Evolutionary conservation across 2,113 vertebrate species (phyloP).

Genomic region (Esox niger): DNA sequence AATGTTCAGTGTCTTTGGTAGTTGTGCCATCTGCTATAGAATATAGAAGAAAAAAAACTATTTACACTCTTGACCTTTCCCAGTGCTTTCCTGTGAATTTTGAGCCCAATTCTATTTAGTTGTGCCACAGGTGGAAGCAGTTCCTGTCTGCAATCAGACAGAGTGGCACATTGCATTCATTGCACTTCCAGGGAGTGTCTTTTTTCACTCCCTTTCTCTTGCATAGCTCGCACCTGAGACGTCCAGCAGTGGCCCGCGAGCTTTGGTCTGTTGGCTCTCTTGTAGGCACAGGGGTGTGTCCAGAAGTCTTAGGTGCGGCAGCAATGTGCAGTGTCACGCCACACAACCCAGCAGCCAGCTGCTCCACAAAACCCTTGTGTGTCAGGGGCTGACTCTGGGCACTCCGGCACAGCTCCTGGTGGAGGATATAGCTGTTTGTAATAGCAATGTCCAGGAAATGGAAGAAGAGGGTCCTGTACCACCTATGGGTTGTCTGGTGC

Average conservation of each 20-base stretch:
- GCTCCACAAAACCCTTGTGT: not conserved
- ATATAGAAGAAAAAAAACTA: no score
- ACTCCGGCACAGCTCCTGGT: not conserved
- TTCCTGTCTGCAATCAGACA: slow-evolving; percentile 1
- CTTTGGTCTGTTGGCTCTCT: no score
- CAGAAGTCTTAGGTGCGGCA: no score
- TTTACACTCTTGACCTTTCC: no score
- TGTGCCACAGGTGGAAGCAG: no score
- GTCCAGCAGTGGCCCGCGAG: not conserved
- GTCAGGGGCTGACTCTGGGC: not conserved
- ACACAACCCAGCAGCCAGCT: no score
- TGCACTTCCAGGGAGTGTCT: not conserved
- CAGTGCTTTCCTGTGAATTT: no score
- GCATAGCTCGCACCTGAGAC: not conserved
- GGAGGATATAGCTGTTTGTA: not conserved
- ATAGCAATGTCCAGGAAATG: slow-evolving; percentile 14
- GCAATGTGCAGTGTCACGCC: no score
- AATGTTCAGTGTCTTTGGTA: no score
- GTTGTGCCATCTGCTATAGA: no score
- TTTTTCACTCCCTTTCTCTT: no score
- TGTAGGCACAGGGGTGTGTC: slow-evolving; percentile 3
- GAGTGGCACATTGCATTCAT: not conserved
- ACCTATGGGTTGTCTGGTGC: not conserved
- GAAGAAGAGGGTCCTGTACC: not conserved
- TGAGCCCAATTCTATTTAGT: no score